These are phyloP conservation scores for Uloborus plumipes DNA, from an alignment of 2,888 invertebrate species.

Conservation along the genomic window DNA sequence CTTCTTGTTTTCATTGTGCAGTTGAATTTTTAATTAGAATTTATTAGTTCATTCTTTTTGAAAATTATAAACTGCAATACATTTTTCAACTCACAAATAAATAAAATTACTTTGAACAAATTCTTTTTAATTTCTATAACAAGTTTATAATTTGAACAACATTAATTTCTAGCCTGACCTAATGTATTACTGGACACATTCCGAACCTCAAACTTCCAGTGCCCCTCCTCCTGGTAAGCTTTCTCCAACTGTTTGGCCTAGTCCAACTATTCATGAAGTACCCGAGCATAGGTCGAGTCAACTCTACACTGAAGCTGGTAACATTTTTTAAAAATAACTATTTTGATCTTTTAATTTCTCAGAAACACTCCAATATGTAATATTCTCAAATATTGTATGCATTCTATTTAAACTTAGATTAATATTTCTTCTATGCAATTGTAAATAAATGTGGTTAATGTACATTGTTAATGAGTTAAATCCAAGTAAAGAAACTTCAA, in stretches of 20 bases:
- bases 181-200: conserved; percentile 92
- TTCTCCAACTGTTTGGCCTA: conserved; percentile 82
- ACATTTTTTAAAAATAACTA: conserved; percentile 27
- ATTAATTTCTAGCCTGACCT: conserved; percentile 81
- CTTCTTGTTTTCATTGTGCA: too few relatives aligned
- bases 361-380: too few relatives aligned
- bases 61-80: neutral
- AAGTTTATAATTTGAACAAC: neutral
- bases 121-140: neutral
- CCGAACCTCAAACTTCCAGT: conserved; percentile 79
- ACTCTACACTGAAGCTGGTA: conserved; percentile 73
- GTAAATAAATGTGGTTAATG: too few relatives aligned
- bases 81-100: neutral
- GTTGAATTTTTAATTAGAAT: too few relatives aligned
- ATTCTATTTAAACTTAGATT: too few relatives aligned
- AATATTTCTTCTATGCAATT: too few relatives aligned
- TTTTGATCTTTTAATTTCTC: neutral
- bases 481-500: too few relatives aligned
- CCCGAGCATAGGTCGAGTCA: conserved; percentile 69
- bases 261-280: conserved; percentile 71
- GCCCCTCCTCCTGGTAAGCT: conserved; percentile 82
- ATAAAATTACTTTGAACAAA: neutral
- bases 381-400: too few relatives aligned
- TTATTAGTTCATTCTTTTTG: neutral
- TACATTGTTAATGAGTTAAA: too few relatives aligned